These are phyloP conservation scores for Xerus rutilus DNA, from an alignment of 2,797 vertebrate species.

Conservation along the genomic window DNA sequence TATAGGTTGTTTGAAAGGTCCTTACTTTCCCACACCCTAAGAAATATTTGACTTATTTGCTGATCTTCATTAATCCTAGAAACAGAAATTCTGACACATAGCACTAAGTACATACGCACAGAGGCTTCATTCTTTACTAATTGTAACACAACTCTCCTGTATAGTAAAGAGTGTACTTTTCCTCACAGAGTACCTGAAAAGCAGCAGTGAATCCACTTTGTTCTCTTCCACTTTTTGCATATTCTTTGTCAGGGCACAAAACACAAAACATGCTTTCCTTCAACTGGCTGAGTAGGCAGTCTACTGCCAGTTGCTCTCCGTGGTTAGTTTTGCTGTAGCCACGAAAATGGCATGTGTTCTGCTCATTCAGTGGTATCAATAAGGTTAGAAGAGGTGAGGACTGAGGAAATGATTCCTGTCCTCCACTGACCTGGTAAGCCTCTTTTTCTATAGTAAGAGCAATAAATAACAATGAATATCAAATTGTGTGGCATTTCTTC, in stretches of 20 bases:
- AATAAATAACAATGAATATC: constrained; percentile 26
- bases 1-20: background rate
- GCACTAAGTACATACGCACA: background rate
- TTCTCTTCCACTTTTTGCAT: background rate
- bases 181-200: background rate
- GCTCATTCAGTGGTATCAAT: background rate
- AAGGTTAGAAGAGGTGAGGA: constrained; percentile 35
- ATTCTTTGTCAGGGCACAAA: background rate
- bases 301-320: background rate
- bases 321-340: background rate
- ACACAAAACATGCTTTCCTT: constrained; percentile 7
- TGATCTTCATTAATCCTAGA: constrained; percentile 22
- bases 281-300: background rate
- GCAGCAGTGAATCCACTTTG: background rate
- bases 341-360: background rate
- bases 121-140: background rate
- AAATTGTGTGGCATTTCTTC: constrained; percentile 26
- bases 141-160: background rate
- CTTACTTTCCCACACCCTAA: background rate
- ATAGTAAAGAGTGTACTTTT: background rate
- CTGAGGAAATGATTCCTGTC: background rate
- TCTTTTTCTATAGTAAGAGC: background rate
- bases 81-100: constrained; percentile 24
- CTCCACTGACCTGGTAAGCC: background rate
- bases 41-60: constrained; percentile 40